A percentile compares a stretch with the other conserved stretches of the same genome.
These are phyloP conservation scores for Oscheius sp. DNA, from an alignment of 2,888 invertebrate species.

Conservation along the genomic window DNA sequence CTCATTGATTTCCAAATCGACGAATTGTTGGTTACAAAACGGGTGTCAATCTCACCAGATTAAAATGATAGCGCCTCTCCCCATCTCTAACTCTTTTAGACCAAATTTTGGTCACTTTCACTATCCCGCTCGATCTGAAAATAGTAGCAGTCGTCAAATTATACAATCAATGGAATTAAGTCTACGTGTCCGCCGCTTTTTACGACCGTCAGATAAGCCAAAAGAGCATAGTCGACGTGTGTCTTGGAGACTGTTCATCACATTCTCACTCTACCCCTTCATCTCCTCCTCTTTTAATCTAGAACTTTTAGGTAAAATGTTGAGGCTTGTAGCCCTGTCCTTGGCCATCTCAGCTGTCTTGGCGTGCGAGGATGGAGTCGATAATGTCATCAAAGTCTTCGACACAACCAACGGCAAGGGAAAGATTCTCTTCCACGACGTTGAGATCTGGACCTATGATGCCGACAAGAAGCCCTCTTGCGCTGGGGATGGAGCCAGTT, in stretches of 20 bases:
- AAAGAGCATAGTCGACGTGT: background rate
- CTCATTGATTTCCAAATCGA: no score
- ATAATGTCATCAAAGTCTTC: conserved; percentile 54
- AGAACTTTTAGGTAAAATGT: conserved; percentile 15
- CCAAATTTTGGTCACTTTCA: no score
- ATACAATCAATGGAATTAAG: conserved; percentile 19
- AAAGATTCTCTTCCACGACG: conserved; percentile 48
- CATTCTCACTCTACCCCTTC: background rate
- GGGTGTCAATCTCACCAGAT: no score
- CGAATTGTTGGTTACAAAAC: no score
- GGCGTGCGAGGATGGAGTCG: conserved; percentile 56
- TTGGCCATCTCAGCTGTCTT: conserved; percentile 20
- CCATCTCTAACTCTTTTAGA: no score
- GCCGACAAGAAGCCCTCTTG: conserved; percentile 55
- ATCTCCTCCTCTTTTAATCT: background rate
- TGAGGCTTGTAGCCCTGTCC: conserved; percentile 5
- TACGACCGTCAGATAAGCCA: conserved; percentile 23
- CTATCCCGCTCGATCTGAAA: background rate
- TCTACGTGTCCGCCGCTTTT: conserved; percentile 27
- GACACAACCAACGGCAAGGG: conserved; percentile 55
- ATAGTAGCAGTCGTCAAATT: conserved; percentile 2
- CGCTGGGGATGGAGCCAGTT: conserved; percentile 34
- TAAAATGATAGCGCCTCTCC: no score
- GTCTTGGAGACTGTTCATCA: conserved; percentile 12
- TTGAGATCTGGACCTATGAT: conserved; percentile 57